Evolutionary conservation across 2,888 invertebrate genomes (phyloP), one percentile per base, ranked within the genome.

Genomic region (Coremacera marginata): DNA sequence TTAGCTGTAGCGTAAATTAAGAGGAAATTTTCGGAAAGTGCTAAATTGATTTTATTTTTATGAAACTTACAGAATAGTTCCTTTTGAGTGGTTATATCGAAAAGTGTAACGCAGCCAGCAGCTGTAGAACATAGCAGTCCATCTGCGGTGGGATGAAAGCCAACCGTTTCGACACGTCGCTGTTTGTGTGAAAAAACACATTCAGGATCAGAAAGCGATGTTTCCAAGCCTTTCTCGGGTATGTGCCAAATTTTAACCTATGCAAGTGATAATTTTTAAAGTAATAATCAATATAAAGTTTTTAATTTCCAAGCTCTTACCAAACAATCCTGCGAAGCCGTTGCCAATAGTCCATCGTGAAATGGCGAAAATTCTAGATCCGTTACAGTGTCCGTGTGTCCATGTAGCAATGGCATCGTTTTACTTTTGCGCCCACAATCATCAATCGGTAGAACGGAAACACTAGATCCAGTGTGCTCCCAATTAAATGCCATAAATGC

Each of bases 321-420:
- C 89, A 95, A 91, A 84, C 95, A 95, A 89, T 96, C 96, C 89
- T 95, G 95, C 71, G 95, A 96, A 77, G 97, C 96, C 51, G 98
- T 98, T 44, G 96, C 94, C 83, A 98, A 90, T 67, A 98, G 91
- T 52, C 96, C 96, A 91, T 98, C 97, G 88, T 98, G 96, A 89
- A 98, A 98, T 8, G 98, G 98, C 44, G 98, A 97, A 88, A 98
- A 98, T 84, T 95, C 95, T 92, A 98, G 94, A 89, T 98, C 98
- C 55, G 97, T 97, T 52, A 98, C 96, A 67, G 96, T 95, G 85
- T 98, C 98, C 72, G 95, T 92, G 90, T 96, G 95, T 19, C 94
- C 95, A 89, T 96, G 95, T 71, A 96, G 91, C 79, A 96, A 87
- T 5, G 96, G 96, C 94, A 96, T 95, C 27, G 94, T 94, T 91